Conservation (phyloP, 1,140 invertebrate species). For the Drosophila grimshawi region DNA sequence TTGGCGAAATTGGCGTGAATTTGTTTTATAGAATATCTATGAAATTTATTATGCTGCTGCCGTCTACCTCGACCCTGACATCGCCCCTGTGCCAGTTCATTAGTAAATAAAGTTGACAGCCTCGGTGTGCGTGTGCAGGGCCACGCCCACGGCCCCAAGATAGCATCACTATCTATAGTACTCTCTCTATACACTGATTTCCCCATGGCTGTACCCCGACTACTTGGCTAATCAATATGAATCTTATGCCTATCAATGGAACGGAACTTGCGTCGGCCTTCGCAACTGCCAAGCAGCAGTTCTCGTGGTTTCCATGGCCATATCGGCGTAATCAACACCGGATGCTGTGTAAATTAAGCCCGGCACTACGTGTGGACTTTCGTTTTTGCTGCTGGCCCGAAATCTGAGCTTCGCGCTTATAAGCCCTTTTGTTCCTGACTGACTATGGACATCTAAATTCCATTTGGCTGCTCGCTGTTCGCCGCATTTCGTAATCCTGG, state of each 20-base stretch:
- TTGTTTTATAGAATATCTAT: conserved; percentile 14
- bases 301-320: conserved; percentile 26
- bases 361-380: conserved; percentile 49
- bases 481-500: conserved; percentile 27
- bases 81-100: conserved; percentile 63
- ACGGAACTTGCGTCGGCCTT: conserved; percentile 20
- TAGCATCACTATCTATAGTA: background rate
- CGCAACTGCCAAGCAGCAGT: background rate
- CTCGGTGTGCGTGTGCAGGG: conserved; percentile 25
- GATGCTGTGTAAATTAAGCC: conserved; percentile 77
- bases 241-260: conserved; percentile 54
- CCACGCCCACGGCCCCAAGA: conserved; percentile 30
- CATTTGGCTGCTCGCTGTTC: conserved; percentile 42
- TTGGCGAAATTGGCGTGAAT: conserved; percentile 29
- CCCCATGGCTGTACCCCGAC: conserved; percentile 44
- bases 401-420: conserved; percentile 41
- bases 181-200: conserved; percentile 63
- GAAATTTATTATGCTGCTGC: conserved; percentile 24
- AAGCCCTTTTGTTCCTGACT: conserved; percentile 37
- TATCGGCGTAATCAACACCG: conserved; percentile 68
- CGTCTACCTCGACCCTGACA: conserved; percentile 20
- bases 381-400: background rate
- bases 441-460: conserved; percentile 49
- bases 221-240: conserved; percentile 73
- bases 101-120: conserved; percentile 81